Base-by-base conservation (phyloP, 2,797 vertebrate species). In the Enteromius mattozi region DNA sequence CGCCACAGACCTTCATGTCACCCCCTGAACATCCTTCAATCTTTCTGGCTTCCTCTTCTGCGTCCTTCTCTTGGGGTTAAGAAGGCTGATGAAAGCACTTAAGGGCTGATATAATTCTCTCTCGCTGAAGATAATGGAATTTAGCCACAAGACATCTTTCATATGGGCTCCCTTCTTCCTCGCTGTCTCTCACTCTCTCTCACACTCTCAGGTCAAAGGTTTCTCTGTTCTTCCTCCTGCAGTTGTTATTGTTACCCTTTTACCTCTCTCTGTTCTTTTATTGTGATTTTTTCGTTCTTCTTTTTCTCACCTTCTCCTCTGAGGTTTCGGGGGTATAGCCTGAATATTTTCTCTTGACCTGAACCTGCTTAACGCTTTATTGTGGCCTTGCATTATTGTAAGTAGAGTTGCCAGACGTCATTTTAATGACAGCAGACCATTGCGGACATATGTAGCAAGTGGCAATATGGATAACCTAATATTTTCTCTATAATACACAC, bases 171-270 rank as follows among this genome's bases (percentile, higher is more conserved):
- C 61, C 30, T 56, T 72, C 70, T 19, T 63, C 76, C 81, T 79
- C 79, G 7, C 77, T 77, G 77, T 70, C 81, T 77, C 49, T 86
- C 79, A 7, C 71, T 82, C 85, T 74, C 75, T 74, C 78, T 68
- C 71, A 69, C 76, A 68, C 70, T 82, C 82, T 77, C 37, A 24
- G 89, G 88, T 91, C 90, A 89, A 83, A 89, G 85, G 84, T 83
- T 47, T 45, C 61, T 35, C 45, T 83, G 79, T 87, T 30, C 51
- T 80, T 86, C 78, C 24, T 85, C 71, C 40, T 47, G 33, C 47
- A 76, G 72, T 86, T 88, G 87, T 81, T 86, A 81, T 78, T 72
- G 27, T 66, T 76, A 70, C 83, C 30, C 47, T 80, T 84, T 37
- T 84, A 66, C 45, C 71, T 79, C 40, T 45, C 51, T 78, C 77